Conservation (phyloP, 2,888 invertebrate genomes). For the Drosophila borealis region DNA sequence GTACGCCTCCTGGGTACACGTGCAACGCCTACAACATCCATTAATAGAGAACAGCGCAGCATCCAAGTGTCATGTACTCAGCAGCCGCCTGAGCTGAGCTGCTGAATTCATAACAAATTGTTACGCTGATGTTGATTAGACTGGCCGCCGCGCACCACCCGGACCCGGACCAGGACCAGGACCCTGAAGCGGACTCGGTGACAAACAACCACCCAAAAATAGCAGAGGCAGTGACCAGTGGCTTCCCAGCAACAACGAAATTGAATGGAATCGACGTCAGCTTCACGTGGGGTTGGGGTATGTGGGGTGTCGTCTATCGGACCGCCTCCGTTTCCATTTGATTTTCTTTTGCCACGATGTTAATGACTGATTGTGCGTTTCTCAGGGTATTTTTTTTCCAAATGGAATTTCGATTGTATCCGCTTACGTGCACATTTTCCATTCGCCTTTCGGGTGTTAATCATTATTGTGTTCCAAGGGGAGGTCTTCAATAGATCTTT, state of each 20-base stretch:
- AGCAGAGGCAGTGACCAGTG: constrained; percentile 38
- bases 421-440: constrained; percentile 72
- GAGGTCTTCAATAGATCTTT: constrained; percentile 8
- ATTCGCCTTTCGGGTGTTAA: constrained; percentile 53
- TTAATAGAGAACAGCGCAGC: constrained; percentile 53
- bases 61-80: constrained; percentile 52
- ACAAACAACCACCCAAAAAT: constrained; percentile 42
- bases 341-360: constrained; percentile 44
- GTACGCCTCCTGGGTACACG: constrained; percentile 35
- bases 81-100: constrained; percentile 17
- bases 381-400: constrained; percentile 56
- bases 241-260: constrained; percentile 50
- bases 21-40: constrained; percentile 66
- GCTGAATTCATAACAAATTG: constrained; percentile 72
- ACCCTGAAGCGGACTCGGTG: background rate
- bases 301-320: constrained; percentile 9
- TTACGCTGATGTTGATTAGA: constrained; percentile 68
- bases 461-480: constrained; percentile 32
- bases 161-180: too few species aligned
- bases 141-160: constrained; percentile 17
- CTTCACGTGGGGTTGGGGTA: background rate
- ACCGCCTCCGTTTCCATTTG: constrained; percentile 4
- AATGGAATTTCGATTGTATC: constrained; percentile 81
- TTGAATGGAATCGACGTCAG: constrained; percentile 63
- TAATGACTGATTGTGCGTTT: constrained; percentile 79